Percentiles rank a stretch among this genome's conserved stretches.
Conservation (phyloP, 2,888 invertebrate species). For the Drosophila algonquin region DNA sequence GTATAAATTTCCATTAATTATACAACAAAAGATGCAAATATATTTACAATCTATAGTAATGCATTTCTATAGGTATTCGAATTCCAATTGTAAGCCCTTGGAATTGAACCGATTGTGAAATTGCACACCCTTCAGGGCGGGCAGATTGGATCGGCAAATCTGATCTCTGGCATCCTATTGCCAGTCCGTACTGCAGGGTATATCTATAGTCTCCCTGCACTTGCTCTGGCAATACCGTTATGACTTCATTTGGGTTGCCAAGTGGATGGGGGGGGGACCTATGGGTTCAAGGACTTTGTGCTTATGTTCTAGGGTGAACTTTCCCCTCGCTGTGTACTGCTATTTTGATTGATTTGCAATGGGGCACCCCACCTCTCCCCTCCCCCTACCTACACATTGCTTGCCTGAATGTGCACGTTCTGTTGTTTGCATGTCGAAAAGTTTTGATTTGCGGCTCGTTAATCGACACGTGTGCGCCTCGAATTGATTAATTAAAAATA, state of each 20-base stretch:
- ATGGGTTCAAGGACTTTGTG: slow-evolving; percentile 60
- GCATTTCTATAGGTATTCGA: slow-evolving; percentile 4
- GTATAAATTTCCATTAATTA: slow-evolving; percentile 26
- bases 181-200: not conserved
- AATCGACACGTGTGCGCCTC: slow-evolving; percentile 55
- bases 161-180: too few relatives aligned
- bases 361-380: not conserved
- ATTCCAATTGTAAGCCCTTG: slow-evolving; percentile 38
- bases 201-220: slow-evolving; percentile 6
- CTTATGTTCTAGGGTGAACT: not conserved
- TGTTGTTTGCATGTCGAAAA: slow-evolving; percentile 25
- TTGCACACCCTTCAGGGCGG: slow-evolving; percentile 11
- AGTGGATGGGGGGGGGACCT: slow-evolving; percentile 32
- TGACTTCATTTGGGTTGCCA: slow-evolving; percentile 44
- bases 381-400: not conserved
- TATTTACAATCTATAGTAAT: slow-evolving; percentile 3
- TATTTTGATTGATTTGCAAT: not conserved
- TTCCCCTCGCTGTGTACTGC: not conserved
- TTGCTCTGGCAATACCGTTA: slow-evolving; percentile 35
- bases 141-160: too few relatives aligned
- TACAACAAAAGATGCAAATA: slow-evolving; percentile 10
- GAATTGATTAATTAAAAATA: slow-evolving; percentile 56
- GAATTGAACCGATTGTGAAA: slow-evolving; percentile 32
- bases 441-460: slow-evolving; percentile 51
- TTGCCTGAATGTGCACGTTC: slow-evolving; percentile 55